These are phyloP conservation scores for Columba guinea DNA, from an alignment of 2,797 vertebrate genomes.

Conservation along the genomic window DNA sequence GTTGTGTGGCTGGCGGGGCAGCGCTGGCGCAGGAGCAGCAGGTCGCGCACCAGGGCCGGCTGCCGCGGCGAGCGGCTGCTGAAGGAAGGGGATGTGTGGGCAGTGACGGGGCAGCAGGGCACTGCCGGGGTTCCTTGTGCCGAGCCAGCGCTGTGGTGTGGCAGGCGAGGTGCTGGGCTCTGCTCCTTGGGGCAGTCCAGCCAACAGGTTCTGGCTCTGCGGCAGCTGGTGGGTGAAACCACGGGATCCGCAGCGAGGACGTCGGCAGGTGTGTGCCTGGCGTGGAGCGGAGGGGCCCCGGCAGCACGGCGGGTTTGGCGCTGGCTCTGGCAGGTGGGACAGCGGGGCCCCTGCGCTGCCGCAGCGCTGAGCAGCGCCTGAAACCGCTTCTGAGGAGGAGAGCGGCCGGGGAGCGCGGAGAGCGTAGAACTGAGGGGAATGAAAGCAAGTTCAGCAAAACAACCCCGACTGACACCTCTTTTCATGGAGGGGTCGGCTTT, in stretches of 20 bases:
- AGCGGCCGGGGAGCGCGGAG: neutral
- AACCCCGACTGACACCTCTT: neutral
- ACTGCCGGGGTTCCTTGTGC: neutral
- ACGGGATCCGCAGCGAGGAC: neutral
- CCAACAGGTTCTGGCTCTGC: neutral
- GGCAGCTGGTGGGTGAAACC: neutral
- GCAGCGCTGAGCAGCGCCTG: neutral
- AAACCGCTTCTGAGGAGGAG: neutral
- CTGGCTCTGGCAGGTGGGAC: too few species aligned
- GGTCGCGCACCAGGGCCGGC: neutral
- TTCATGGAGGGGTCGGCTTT: neutral
- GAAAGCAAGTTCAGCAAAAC: neutral
- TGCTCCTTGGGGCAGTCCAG: neutral
- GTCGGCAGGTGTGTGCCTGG: neutral
- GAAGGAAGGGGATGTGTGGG: too few species aligned
- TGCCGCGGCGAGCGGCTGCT: neutral
- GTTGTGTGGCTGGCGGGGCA: too few species aligned
- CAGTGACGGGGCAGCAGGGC: neutral
- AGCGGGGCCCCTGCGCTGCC: neutral
- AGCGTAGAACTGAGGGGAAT: neutral
- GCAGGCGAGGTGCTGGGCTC: neutral
- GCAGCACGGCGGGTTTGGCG: too few species aligned
- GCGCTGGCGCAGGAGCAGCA: neutral
- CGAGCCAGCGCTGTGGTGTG: neutral
- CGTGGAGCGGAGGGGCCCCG: fast-evolving